Percentiles rank a stretch among this genome's conserved stretches.
These are phyloP conservation scores for Urocynchramus pylzowi DNA, from an alignment of 2,113 vertebrate genomes.

Conservation along the genomic window DNA sequence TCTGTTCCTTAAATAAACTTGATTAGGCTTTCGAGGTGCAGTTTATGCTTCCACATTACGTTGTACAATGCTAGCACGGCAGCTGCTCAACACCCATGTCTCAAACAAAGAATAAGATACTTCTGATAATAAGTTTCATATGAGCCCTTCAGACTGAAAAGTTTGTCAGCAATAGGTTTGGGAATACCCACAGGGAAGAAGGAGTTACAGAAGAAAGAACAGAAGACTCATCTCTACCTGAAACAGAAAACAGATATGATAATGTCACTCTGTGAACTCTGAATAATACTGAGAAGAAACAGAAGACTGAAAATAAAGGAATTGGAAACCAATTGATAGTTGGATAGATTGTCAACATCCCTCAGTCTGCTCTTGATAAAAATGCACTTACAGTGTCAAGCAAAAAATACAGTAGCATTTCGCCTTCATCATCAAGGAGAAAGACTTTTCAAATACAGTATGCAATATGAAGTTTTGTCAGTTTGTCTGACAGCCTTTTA, in stretches of 20 bases:
- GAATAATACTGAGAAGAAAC: neutral
- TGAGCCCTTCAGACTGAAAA: neutral
- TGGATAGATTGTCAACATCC: neutral
- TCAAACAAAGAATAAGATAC: neutral
- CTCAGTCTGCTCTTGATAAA: neutral
- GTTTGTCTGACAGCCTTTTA: neutral
- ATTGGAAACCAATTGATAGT: neutral
- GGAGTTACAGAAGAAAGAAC: neutral
- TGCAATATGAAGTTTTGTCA: neutral
- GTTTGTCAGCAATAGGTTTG: neutral
- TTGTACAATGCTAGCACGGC: neutral
- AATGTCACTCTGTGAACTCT: neutral
- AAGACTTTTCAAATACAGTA: neutral
- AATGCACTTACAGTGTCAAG: neutral
- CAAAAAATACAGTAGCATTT: neutral
- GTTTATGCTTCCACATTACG: neutral
- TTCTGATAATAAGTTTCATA: neutral
- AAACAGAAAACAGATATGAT: neutral
- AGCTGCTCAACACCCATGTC: neutral
- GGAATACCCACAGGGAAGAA: neutral
- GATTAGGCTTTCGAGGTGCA: neutral
- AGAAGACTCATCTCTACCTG: neutral
- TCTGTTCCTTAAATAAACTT: neutral
- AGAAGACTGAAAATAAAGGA: neutral
- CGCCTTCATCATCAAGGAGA: neutral